Evolutionary conservation across 2,113 vertebrate species (phyloP).

Genomic region (Artemisiospiza belli): DNA sequence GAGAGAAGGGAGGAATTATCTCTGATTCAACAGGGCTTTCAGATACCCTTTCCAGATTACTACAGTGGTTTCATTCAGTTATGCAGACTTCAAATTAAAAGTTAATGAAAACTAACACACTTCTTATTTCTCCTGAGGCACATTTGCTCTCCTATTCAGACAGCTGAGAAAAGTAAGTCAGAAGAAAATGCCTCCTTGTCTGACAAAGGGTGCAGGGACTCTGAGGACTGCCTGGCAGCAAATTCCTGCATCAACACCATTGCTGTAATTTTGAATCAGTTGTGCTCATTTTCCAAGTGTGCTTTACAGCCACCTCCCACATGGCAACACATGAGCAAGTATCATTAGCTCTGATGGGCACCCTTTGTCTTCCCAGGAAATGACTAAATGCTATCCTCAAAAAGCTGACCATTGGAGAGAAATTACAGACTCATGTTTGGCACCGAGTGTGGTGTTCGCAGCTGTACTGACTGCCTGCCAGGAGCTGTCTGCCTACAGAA

Average conservation of each 20-base stretch:
- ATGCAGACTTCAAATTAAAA: slow-evolving; percentile 2
- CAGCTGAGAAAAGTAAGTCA: not conserved
- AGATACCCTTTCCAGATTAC: not conserved
- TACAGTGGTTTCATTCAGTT: slow-evolving; percentile 16
- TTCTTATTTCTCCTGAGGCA: not conserved
- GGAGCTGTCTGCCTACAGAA: not conserved
- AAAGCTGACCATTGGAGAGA: not conserved
- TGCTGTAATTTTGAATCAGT: not conserved
- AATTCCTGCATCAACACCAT: not conserved
- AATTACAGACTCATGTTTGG: slow-evolving; percentile 43
- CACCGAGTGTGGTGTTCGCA: not conserved
- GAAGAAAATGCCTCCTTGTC: not conserved
- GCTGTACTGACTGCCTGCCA: slow-evolving; percentile 31
- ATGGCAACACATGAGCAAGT: rapidly evolving
- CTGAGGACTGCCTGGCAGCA: not conserved
- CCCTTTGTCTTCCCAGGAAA: slow-evolving; percentile 29
- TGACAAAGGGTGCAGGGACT: not conserved
- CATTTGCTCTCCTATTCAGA: not conserved
- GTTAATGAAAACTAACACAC: slow-evolving; percentile 21
- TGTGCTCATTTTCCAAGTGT: not conserved
- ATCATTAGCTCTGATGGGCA: not conserved
- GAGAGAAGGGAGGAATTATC: not conserved
- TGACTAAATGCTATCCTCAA: not conserved
- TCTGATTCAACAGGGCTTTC: slow-evolving; percentile 10
- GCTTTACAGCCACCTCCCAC: not conserved